Percentiles rank a stretch among this genome's conserved stretches.
Evolutionary conservation across 2,113 vertebrate species (phyloP).

Genomic region (Etheostoma cragini): DNA sequence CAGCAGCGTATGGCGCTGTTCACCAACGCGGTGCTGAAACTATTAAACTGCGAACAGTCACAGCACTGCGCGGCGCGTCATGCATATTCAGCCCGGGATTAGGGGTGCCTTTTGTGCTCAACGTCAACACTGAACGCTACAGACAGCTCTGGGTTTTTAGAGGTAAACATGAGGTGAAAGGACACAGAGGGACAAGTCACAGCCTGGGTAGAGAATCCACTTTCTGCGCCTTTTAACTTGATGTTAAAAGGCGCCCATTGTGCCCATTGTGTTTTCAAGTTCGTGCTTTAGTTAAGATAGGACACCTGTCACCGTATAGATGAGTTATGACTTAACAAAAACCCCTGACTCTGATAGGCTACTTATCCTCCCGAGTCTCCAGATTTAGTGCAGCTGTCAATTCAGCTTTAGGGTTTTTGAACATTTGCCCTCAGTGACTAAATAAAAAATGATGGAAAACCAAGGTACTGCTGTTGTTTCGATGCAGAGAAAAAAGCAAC

Average conservation of each 20-base stretch:
- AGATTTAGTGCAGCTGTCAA: constrained; percentile 42
- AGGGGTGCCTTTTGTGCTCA: constrained; percentile 49
- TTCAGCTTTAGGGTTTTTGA: constrained; percentile 31
- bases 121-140: constrained; percentile 33
- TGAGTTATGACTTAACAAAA: constrained; percentile 27
- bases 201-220: constrained; percentile 2
- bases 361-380: constrained; percentile 8
- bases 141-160: constrained; percentile 50
- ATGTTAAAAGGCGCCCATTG: too few relatives aligned
- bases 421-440: constrained; percentile 11
- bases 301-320: background rate
- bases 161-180: constrained; percentile 42
- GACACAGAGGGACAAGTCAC: constrained; percentile 33
- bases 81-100: constrained; percentile 69
- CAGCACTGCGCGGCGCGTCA: constrained; percentile 49
- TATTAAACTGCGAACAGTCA: constrained; percentile 42
- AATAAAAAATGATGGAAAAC: constrained; percentile 24
- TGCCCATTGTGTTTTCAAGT: background rate
- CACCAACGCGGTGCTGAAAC: constrained; percentile 72
- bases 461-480: background rate
- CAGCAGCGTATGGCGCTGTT: constrained; percentile 62
- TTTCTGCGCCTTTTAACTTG: background rate
- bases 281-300: constrained; percentile 3
- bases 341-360: constrained; percentile 21
- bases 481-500: background rate